Percentiles rank a stretch among this genome's conserved stretches.
phyloP scores from a whole-genome alignment of 2,113 vertebrate genomes.

The Eptesicus fuscus region DNA sequence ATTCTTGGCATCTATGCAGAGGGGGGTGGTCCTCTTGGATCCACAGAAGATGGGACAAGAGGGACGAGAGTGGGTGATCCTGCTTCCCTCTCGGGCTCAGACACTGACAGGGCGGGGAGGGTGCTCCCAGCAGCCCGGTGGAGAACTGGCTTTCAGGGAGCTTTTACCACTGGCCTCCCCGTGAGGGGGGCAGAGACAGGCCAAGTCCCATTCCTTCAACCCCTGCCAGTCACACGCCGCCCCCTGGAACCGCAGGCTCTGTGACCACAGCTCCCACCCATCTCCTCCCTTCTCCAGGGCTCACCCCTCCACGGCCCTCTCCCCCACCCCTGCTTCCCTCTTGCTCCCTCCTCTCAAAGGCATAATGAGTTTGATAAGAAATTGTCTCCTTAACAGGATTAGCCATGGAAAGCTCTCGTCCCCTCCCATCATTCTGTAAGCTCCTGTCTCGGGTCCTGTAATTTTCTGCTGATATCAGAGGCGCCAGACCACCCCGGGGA shows the following conservation, averaged over 20 bases:
- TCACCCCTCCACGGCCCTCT: background rate
- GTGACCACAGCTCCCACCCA: fast-evolving
- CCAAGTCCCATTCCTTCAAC: background rate
- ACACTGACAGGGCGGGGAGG: background rate
- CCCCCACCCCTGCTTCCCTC: background rate
- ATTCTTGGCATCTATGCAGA: background rate
- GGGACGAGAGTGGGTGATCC: no score
- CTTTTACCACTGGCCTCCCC: background rate
- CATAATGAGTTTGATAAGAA: slow-evolving; percentile 85
- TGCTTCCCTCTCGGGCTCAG: background rate
- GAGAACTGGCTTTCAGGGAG: background rate
- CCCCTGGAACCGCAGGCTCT: background rate
- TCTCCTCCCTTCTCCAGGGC: background rate
- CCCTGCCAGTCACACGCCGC: fast-evolving
- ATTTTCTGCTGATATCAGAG: slow-evolving; percentile 79
- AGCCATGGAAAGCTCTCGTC: slow-evolving; percentile 81
- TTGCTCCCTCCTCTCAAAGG: slow-evolving; percentile 20
- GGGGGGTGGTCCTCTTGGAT: background rate
- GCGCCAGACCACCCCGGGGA: slow-evolving; percentile 76
- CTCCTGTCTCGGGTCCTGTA: slow-evolving; percentile 77
- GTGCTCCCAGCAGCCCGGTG: background rate
- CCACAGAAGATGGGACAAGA: background rate
- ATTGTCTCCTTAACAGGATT: slow-evolving; percentile 86
- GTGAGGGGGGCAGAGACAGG: background rate
- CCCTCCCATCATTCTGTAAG: slow-evolving; percentile 81